Evolutionary conservation across 2,888 invertebrate genomes (phyloP).

Genomic region (Candidula unifasciata): DNA sequence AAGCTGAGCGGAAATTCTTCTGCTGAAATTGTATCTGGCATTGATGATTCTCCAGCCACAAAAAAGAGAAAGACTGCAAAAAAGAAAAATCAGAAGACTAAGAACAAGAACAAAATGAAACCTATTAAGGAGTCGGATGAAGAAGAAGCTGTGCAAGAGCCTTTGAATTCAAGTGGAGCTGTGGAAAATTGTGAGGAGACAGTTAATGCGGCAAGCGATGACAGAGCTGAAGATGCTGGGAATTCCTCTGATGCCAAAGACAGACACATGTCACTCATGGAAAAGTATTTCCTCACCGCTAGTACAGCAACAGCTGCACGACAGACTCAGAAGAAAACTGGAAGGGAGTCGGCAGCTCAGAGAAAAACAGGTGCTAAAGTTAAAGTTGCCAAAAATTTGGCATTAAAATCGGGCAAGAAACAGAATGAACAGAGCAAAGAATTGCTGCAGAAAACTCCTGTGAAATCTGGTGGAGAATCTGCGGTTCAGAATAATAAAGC

Average conservation of each 20-base stretch:
- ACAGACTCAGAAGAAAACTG: constrained; percentile 19
- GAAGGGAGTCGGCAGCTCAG: background rate
- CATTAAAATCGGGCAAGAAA: constrained; percentile 27
- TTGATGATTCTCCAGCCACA: constrained; percentile 24
- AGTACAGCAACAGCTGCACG: constrained; percentile 33
- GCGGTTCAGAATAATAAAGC: constrained; percentile 13
- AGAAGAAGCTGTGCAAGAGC: background rate
- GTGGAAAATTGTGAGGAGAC: background rate
- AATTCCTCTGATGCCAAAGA: constrained; percentile 6
- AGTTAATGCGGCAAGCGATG: background rate
- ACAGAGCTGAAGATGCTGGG: background rate
- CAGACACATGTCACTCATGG: constrained; percentile 46
- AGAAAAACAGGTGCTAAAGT: constrained; percentile 12
- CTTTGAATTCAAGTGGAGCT: background rate
- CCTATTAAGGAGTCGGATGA: background rate
- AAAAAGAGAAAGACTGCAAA: constrained; percentile 44
- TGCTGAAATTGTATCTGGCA: constrained; percentile 51
- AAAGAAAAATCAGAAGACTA: constrained; percentile 31
- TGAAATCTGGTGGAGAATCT: constrained; percentile 25
- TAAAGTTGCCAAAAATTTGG: background rate
- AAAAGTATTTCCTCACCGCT: constrained; percentile 47
- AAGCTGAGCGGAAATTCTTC: constrained; percentile 47
- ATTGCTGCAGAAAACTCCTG: constrained; percentile 17
- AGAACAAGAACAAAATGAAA: constrained; percentile 19
- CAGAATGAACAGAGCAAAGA: background rate